Conservation (phyloP, 2,888 invertebrate genomes). For the Cephus rjabovi region DNA sequence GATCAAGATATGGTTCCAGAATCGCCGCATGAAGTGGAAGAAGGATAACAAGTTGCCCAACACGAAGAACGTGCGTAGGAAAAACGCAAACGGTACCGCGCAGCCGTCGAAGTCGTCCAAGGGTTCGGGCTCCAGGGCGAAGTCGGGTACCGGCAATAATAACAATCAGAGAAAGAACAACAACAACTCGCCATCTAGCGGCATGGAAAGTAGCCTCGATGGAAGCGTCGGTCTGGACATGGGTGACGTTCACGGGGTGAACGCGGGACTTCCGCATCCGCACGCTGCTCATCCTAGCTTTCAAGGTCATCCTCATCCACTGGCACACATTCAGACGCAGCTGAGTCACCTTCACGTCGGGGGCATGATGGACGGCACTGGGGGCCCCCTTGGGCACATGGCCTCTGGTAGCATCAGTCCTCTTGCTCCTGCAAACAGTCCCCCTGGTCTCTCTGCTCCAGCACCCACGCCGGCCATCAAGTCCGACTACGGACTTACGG, state of each 20-base stretch:
- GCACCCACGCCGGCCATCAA: slow-evolving; percentile 75
- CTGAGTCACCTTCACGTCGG: slow-evolving; percentile 62
- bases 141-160: slow-evolving; percentile 69
- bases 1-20: slow-evolving; percentile 92
- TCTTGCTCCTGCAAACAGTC: slow-evolving; percentile 59
- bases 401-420: slow-evolving; percentile 62
- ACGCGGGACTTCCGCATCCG: slow-evolving; percentile 46
- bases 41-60: slow-evolving; percentile 91
- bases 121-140: slow-evolving; percentile 40
- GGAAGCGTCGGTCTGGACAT: slow-evolving; percentile 56
- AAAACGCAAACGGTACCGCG: slow-evolving; percentile 67
- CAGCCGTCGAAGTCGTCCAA: slow-evolving; percentile 50
- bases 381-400: slow-evolving; percentile 56
- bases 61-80: slow-evolving; percentile 79
- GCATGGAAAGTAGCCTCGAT: slow-evolving; percentile 59
- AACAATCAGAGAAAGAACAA: slow-evolving; percentile 77
- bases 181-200: slow-evolving; percentile 64
- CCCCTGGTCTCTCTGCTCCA: slow-evolving; percentile 52
- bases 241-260: slow-evolving; percentile 55
- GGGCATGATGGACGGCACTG: slow-evolving; percentile 62
- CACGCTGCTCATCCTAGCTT: slow-evolving; percentile 52
- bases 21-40: slow-evolving; percentile 88
- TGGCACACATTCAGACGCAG: slow-evolving; percentile 66
- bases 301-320: slow-evolving; percentile 65
- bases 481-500: slow-evolving; percentile 89